A percentile compares a stretch with the other conserved stretches of the same genome.
These are phyloP conservation scores for Anthoscopus minutus DNA, from an alignment of 2,113 vertebrate genomes.

Conservation along the genomic window DNA sequence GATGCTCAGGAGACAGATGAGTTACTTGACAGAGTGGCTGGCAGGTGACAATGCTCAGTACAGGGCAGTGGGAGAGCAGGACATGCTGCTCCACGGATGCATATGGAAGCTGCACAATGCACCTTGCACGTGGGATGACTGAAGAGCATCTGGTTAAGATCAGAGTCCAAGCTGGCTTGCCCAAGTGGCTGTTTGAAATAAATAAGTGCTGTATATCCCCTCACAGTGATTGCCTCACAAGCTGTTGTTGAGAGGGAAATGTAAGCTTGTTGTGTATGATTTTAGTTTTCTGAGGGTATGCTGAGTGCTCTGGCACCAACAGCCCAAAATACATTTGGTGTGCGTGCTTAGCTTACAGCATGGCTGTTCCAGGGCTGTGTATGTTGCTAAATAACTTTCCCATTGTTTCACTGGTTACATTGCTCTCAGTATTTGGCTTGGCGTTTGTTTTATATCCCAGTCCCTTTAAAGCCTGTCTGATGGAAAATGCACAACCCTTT, in stretches of 20 bases:
- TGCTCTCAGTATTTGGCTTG: conserved; percentile 43
- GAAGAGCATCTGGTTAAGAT: conserved; percentile 22
- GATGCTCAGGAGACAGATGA: background rate
- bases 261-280: background rate
- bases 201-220: background rate
- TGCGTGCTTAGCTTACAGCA: background rate
- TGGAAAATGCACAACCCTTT: background rate
- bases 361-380: background rate
- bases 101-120: background rate
- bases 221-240: conserved; percentile 6
- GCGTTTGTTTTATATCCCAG: background rate
- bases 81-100: background rate
- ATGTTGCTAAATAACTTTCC: conserved; percentile 51
- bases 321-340: conserved; percentile 25
- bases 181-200: background rate
- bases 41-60: rapidly evolving
- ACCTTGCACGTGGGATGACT: conserved; percentile 19
- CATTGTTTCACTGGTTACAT: conserved; percentile 30
- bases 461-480: background rate
- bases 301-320: conserved; percentile 22
- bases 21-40: background rate
- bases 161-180: background rate
- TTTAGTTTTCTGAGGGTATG: background rate
- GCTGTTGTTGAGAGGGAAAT: conserved; percentile 8
- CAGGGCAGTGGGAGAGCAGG: background rate